Conservation (phyloP, 1,140 invertebrate species). For the Halyomorpha halys region DNA sequence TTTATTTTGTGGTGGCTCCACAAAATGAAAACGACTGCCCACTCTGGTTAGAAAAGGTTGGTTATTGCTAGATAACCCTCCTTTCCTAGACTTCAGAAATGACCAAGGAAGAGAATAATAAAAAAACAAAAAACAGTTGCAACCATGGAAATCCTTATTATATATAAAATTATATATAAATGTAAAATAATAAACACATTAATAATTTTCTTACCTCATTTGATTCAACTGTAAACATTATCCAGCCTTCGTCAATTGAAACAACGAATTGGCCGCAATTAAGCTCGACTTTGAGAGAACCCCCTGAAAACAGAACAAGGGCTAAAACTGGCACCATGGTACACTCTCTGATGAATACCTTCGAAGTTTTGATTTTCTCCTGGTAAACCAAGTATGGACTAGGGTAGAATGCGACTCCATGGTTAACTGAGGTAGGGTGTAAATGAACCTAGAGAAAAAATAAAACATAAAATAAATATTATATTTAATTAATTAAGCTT, state of each 20-base stretch:
- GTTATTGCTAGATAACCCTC: too few species aligned
- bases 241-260: constrained; percentile 73
- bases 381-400: constrained; percentile 74
- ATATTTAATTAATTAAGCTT: too few species aligned
- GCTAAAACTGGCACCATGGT: constrained; percentile 67
- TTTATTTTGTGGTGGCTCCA: too few species aligned
- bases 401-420: constrained; percentile 48
- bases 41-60: too few species aligned
- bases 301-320: constrained; percentile 68
- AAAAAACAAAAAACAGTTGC: too few species aligned
- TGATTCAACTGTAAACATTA: constrained; percentile 63
- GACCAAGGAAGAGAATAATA: too few species aligned
- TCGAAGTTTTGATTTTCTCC: constrained; percentile 69
- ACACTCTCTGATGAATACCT: constrained; percentile 68
- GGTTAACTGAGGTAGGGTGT: constrained; percentile 71
- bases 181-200: too few species aligned
- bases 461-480: constrained; percentile 13
- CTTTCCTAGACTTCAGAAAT: too few species aligned
- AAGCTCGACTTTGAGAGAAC: constrained; percentile 57
- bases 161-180: too few species aligned
- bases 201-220: constrained; percentile 47
- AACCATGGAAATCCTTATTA: too few species aligned
- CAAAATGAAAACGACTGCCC: too few species aligned
- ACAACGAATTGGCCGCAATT: constrained; percentile 62
- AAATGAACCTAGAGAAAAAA: constrained; percentile 43